These are phyloP conservation scores for Microcaecilia unicolor DNA, from an alignment of 2,797 vertebrate species.

Conservation along the genomic window DNA sequence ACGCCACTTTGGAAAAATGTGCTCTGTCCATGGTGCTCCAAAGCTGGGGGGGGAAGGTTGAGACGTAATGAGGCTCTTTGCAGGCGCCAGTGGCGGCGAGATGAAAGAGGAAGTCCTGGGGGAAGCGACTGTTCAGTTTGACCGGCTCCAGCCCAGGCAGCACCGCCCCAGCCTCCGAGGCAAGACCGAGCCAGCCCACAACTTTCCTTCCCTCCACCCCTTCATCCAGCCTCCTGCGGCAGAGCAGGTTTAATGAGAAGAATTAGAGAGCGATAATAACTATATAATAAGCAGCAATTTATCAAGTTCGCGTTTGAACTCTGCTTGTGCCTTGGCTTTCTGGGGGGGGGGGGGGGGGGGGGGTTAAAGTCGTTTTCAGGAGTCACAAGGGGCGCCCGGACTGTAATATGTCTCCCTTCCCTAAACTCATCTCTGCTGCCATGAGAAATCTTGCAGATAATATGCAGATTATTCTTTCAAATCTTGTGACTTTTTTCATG, in stretches of 20 bases:
- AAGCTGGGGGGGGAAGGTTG: slow-evolving; percentile 27
- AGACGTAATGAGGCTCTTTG: slow-evolving; percentile 63
- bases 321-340: too few species aligned
- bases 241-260: neutral
- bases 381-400: too few species aligned
- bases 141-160: slow-evolving; percentile 59
- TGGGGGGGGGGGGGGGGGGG: too few species aligned
- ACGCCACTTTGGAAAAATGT: slow-evolving; percentile 4
- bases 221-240: slow-evolving; percentile 17
- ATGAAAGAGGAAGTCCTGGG: slow-evolving; percentile 69
- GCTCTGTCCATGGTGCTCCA: slow-evolving; percentile 18
- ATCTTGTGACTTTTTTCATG: too few species aligned
- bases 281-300: neutral
- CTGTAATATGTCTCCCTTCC: too few species aligned
- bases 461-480: too few species aligned
- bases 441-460: too few species aligned
- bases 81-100: slow-evolving; percentile 73
- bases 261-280: slow-evolving; percentile 4
- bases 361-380: too few species aligned
- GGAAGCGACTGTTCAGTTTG: slow-evolving; percentile 64
- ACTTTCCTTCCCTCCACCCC: slow-evolving; percentile 6
- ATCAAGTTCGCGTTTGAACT: neutral
- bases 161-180: slow-evolving; percentile 33
- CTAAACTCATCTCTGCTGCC: too few species aligned
- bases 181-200: slow-evolving; percentile 26